phyloP scores from a whole-genome alignment of 1,140 invertebrate species.

The Hetaerina americana region DNA sequence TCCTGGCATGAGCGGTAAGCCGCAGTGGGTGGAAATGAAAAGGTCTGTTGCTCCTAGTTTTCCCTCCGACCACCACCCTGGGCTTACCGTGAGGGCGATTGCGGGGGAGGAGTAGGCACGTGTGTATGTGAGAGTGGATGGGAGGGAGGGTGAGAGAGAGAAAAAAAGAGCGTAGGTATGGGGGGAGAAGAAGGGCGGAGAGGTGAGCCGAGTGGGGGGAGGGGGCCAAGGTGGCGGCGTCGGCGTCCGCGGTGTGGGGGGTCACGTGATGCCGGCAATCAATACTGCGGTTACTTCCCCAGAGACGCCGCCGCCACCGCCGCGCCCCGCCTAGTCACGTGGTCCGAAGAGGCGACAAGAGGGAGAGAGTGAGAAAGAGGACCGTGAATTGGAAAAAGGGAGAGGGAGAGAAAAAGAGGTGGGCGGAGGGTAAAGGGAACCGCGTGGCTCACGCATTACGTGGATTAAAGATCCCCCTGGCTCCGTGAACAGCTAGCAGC shows the following conservation, averaged over 20 bases:
- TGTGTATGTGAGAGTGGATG: not conserved
- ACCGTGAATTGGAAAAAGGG: not conserved
- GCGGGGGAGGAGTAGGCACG: not conserved
- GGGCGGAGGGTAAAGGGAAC: not conserved
- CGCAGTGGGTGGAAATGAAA: not conserved
- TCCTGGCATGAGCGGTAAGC: not conserved
- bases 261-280: constrained; percentile 11
- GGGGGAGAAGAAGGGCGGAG: constrained; percentile 6
- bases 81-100: constrained; percentile 4
- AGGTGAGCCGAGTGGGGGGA: constrained; percentile 6
- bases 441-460: not conserved
- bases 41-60: not conserved
- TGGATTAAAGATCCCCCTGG: not conserved
- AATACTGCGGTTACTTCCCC: constrained; percentile 13
- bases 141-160: constrained; percentile 10
- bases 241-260: constrained; percentile 11
- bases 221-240: not conserved
- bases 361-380: no score
- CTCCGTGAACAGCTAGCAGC: not conserved
- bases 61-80: not conserved
- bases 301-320: not conserved
- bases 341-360: not conserved
- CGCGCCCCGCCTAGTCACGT: not conserved
- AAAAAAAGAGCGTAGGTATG: no score
- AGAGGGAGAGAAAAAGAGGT: not conserved